Evolutionary conservation across 2,797 vertebrate genomes (phyloP), one percentile per base, ranked within the genome.

Genomic region (Anabas testudineus): DNA sequence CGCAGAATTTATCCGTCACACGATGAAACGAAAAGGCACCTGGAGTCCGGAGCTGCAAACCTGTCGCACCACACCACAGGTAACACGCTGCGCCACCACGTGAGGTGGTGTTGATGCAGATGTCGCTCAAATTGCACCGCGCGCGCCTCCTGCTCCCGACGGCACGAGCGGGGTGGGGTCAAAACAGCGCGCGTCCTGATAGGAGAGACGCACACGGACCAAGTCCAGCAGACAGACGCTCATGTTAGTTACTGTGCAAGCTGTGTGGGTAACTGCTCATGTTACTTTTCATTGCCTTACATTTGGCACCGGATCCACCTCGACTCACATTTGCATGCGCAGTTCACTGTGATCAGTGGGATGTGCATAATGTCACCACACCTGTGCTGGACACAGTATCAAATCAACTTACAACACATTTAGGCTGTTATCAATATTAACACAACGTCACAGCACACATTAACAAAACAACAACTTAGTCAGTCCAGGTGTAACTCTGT

Each of bases 161-260:
- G 16, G 76, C 68, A 71, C 16, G 58, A 57, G 72, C 68, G 61
- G 80, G 87, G 87, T 54, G 88, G 72, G 83, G 76, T 76, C 76
- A 77, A 51, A 41, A 21, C 32, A 4, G 52, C 2, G 74, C 62
- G 65, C 67, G 42, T 21, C 45, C 24, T 51, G 42, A 49, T 32
- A 3, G 22, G 59, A 56, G 15, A 8, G n/a, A 18, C 14, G n/a
- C 1, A 39, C 59, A 24, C 49, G 28, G 52, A 24, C 10, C 12
- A 45, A 34, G 16, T 57, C 4, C 5, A 15, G 5, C 5, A 3
- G 10, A 37, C 18, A 24, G 3, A 46, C 7, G 22, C 8, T 30
- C 39, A 13, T 24, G 30, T 14, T 14, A 15, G 41, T 16, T 6
- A 4, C n/a, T 34, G 16, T 28, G 7, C 12, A 18, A 54, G 19